A percentile compares a stretch with the other conserved stretches of the same genome.
phyloP scores from a whole-genome alignment of 2,113 vertebrate genomes.

The Lepisosteus oculatus region DNA sequence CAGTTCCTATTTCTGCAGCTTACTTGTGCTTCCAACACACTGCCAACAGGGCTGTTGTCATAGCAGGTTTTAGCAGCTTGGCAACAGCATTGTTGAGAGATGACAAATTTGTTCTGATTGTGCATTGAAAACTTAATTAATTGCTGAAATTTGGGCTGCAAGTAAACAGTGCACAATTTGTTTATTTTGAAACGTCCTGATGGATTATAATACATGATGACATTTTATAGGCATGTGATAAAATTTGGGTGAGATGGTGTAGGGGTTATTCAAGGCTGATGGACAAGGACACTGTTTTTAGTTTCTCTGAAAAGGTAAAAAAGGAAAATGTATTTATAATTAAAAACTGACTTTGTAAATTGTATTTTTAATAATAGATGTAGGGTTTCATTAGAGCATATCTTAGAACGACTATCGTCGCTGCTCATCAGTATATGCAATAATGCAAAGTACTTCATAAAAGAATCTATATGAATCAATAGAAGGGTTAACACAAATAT shows the following conservation, averaged over 20 bases:
- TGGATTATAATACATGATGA: conserved; percentile 16
- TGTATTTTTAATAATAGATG: too few species aligned
- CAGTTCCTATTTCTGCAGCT: conserved; percentile 18
- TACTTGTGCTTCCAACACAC: conserved; percentile 15
- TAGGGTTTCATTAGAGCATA: too few species aligned
- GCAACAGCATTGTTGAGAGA: conserved; percentile 46
- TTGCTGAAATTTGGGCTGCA: conserved; percentile 25
- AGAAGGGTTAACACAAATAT: too few species aligned
- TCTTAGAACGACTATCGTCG: too few species aligned
- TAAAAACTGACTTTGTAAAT: too few species aligned
- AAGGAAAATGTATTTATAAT: too few species aligned
- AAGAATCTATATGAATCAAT: too few species aligned
- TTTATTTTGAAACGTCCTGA: conserved; percentile 27
- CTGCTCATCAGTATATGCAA: too few species aligned
- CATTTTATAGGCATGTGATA: conserved; percentile 28
- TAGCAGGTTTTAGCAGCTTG: conserved; percentile 40
- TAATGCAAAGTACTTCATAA: too few species aligned
- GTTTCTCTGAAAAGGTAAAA: background rate
- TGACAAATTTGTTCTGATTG: conserved; percentile 54
- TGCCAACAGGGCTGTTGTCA: conserved; percentile 25
- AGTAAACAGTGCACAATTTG: conserved; percentile 29
- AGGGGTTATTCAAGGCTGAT: background rate
- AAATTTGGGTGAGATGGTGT: background rate
- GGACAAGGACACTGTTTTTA: background rate
- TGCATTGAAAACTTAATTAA: conserved; percentile 33